Base-by-base conservation (phyloP, 2,888 invertebrate species). In the Saturnia pavonia region DNA sequence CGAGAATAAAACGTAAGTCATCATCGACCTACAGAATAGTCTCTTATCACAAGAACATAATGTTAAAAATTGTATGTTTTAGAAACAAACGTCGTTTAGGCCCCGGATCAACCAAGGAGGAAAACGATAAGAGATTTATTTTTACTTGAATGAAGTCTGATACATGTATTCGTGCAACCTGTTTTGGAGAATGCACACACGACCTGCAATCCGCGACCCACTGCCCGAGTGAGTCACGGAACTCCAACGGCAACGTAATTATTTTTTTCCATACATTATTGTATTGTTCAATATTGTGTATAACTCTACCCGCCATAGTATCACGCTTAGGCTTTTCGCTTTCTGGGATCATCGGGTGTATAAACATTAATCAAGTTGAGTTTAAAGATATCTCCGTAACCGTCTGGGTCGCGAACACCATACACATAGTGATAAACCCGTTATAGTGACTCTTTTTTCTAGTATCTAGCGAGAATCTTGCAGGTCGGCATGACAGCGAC, bases 191-290 rank as follows among this genome's bases (percentile, higher is more conserved):
- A 60, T 60, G 57, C 40, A 40, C 43, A 54, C 54, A 42, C 67
- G 25, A 66, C 51, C 63, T 45, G 60, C 25, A 54, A 60, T 34
- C 65, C 27, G 76, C 88, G 89, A 86, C 88, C 88, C 83, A 89
- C 80, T 90, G 88, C 79, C 88, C 88, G 82, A 86, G 81, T 90
- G 90, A 90, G 80, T 88, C 89, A 88, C 81, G 77, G 34, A 43
- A 22, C 34, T 70, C 43, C 60, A 27, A 7, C n/a, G n/a, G n/a
- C n/a, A n/a, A n/a, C n/a, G n/a, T n/a, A n/a, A n/a, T n/a, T n/a
- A n/a, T n/a, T n/a, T n/a, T n/a, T n/a, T 60, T 60, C 4, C 14
- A 60, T 60, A 27, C 27, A 60, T 54, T 54, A 11, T 54, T 54
- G 19, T 48, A n/a, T n/a, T n/a, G n/a, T n/a, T n/a, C n/a, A n/a